A percentile compares a stretch with the other conserved stretches of the same genome.
phyloP scores from a whole-genome alignment of 2,888 invertebrate genomes.

The Melangyna quadrimaculata region DNA sequence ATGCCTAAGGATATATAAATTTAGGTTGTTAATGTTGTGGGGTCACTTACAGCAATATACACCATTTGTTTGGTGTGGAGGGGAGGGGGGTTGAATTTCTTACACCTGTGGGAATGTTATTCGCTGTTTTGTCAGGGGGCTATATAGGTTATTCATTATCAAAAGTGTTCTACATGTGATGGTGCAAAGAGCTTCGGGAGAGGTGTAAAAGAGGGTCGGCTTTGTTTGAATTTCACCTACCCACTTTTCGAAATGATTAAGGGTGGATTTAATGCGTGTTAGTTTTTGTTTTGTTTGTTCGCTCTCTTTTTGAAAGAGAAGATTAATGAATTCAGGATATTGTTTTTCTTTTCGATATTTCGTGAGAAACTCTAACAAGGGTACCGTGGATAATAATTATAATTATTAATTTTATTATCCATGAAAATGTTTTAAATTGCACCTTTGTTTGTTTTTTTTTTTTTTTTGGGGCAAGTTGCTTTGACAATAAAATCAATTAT shows the following conservation, averaged over 20 bases:
- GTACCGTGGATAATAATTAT: neutral
- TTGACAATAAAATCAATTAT: neutral
- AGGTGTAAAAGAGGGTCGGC: neutral
- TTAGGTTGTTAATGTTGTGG: neutral
- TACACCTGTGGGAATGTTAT: slow-evolving; percentile 5
- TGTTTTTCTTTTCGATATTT: slow-evolving; percentile 1
- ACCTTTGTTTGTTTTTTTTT: neutral
- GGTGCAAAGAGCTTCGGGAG: neutral
- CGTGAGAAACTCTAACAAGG: neutral
- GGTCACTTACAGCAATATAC: neutral
- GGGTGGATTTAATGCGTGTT: neutral
- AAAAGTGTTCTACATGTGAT: slow-evolving; percentile 18
- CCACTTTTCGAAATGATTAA: neutral
- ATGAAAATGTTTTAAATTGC: neutral
- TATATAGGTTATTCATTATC: slow-evolving; percentile 4
- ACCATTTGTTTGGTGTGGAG: no score
- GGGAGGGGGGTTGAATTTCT: neutral
- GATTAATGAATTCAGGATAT: slow-evolving; percentile 3
- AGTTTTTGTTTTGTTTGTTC: neutral
- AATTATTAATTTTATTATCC: no score
- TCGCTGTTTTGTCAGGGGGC: neutral
- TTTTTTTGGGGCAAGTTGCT: neutral
- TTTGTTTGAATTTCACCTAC: neutral
- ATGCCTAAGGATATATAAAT: neutral
- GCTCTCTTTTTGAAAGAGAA: neutral